These are phyloP conservation scores for Frankliniella fusca DNA, from an alignment of 2,888 invertebrate genomes.

Conservation along the genomic window DNA sequence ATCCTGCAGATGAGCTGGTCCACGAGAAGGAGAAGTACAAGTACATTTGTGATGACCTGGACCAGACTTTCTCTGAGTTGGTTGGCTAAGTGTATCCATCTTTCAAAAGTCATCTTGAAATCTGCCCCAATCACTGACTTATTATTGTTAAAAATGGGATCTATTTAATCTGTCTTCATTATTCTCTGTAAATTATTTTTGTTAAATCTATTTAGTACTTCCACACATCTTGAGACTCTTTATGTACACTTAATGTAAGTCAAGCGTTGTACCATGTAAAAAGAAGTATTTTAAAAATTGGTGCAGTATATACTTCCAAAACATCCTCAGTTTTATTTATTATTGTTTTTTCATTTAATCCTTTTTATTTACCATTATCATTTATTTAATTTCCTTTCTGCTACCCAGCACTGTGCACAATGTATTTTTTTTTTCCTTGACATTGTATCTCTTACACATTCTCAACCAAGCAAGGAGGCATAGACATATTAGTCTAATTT, in stretches of 20 bases:
- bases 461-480: background rate
- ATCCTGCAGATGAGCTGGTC: constrained; percentile 56
- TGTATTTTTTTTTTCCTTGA: background rate
- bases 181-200: constrained; percentile 18
- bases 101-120: constrained; percentile 37
- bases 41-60: constrained; percentile 71
- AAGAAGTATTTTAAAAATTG: constrained; percentile 25
- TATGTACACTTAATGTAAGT: constrained; percentile 26
- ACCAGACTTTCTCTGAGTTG: constrained; percentile 73
- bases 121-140: constrained; percentile 24
- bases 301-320: constrained; percentile 26
- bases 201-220: constrained; percentile 18
- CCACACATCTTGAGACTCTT: constrained; percentile 13
- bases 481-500: background rate
- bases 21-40: constrained; percentile 74
- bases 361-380: constrained; percentile 20
- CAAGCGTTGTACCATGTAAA: constrained; percentile 21
- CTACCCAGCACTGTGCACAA: constrained; percentile 10
- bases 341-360: constrained; percentile 22
- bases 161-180: constrained; percentile 25
- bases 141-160: background rate
- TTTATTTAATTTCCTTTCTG: constrained; percentile 27
- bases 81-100: constrained; percentile 48
- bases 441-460: constrained; percentile 3
- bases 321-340: constrained; percentile 26